These are phyloP conservation scores for Elaeidobius kamerunicus DNA, from an alignment of 2,888 invertebrate genomes.

Conservation along the genomic window DNA sequence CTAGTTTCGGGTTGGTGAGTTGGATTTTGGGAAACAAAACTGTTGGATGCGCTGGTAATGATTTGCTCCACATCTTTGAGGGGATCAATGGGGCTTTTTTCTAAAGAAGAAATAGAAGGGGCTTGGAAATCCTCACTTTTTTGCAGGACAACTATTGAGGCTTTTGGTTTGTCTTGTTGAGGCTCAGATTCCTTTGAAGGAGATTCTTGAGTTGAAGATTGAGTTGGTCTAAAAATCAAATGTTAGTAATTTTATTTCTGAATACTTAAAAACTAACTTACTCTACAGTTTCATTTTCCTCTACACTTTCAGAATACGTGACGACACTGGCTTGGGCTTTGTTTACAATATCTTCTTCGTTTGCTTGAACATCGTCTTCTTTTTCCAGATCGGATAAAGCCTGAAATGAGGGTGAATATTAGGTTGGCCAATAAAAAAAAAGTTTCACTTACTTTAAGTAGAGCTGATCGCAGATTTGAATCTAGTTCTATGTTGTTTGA, in stretches of 20 bases:
- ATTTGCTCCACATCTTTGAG: slow-evolving; percentile 41
- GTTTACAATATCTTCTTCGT: slow-evolving; percentile 48
- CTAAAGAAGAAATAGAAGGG: slow-evolving; percentile 38
- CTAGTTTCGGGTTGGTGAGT: no score
- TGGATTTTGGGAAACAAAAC: slow-evolving; percentile 11
- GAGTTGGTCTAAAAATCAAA: no score
- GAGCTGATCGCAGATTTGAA: slow-evolving; percentile 69
- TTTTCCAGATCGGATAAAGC: slow-evolving; percentile 75
- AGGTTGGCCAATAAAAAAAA: not conserved
- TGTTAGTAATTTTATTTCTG: no score
- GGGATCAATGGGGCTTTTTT: slow-evolving; percentile 32
- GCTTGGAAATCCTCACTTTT: slow-evolving; percentile 42
- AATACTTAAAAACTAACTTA: no score
- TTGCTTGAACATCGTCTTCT: slow-evolving; percentile 49
- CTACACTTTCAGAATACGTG: slow-evolving; percentile 49
- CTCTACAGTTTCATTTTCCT: not conserved
- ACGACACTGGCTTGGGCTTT: slow-evolving; percentile 57
- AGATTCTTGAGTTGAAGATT: no score
- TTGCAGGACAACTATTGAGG: slow-evolving; percentile 42
- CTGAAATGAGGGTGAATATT: slow-evolving; percentile 22
- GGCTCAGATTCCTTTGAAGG: not conserved
- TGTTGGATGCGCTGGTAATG: slow-evolving; percentile 40
- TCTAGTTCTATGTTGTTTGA: slow-evolving; percentile 57
- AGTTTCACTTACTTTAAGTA: slow-evolving; percentile 52
- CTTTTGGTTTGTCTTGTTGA: slow-evolving; percentile 28